phyloP scores from a whole-genome alignment of 2,113 vertebrate species.

The Cyanoramphus novaezelandiae region DNA sequence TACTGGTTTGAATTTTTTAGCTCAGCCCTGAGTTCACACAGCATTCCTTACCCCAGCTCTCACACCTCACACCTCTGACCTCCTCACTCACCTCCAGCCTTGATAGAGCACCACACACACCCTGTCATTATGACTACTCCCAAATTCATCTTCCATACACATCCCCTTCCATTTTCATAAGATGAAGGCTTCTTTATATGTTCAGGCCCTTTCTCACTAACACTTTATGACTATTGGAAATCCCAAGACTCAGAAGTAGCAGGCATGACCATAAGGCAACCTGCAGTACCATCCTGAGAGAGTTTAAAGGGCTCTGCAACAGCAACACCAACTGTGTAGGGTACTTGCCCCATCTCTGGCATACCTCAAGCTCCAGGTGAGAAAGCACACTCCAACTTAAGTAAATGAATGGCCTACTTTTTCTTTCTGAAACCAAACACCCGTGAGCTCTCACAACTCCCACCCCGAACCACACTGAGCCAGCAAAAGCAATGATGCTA shows the following conservation, averaged over 20 bases:
- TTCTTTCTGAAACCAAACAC: background rate
- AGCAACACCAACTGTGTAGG: accelerated
- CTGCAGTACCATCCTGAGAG: background rate
- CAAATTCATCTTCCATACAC: background rate
- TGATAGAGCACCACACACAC: background rate
- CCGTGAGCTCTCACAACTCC: background rate
- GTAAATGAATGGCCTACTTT: background rate
- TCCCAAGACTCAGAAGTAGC: background rate
- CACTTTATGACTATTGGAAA: background rate
- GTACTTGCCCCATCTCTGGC: background rate
- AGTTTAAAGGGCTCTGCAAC: accelerated
- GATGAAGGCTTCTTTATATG: background rate
- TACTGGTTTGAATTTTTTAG: background rate
- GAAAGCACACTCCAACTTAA: background rate
- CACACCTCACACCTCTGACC: background rate
- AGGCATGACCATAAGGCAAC: background rate
- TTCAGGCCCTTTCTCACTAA: background rate
- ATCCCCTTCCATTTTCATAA: background rate
- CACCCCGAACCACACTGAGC: background rate
- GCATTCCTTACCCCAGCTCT: background rate
- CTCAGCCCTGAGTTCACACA: background rate
- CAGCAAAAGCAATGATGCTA: background rate
- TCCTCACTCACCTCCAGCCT: background rate
- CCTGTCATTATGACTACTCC: background rate
- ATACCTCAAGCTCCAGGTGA: background rate